Conservation (phyloP, 2,888 invertebrate species). For the Parnassius orleans region DNA sequence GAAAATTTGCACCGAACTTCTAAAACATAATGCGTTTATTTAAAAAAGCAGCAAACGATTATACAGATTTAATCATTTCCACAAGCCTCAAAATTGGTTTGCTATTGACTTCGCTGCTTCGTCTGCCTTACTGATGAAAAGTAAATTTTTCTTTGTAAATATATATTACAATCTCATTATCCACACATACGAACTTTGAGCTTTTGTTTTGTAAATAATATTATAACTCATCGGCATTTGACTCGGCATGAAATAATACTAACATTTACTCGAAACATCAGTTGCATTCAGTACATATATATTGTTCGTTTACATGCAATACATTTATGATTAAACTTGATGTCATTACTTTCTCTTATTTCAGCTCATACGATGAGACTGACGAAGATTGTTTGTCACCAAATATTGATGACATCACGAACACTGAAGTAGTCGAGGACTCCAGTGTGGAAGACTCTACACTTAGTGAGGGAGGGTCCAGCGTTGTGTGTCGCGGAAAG, state of each 20-base stretch:
- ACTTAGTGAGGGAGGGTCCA: constrained; percentile 55
- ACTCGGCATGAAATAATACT: constrained; percentile 70
- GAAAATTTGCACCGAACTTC: constrained; percentile 48
- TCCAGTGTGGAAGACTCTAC: constrained; percentile 72
- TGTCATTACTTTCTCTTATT: constrained; percentile 39
- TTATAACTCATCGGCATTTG: constrained; percentile 52
- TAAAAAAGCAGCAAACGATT: constrained; percentile 30
- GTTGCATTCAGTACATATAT: constrained; percentile 75
- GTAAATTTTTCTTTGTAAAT: constrained; percentile 53
- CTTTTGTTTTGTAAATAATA: constrained; percentile 70
- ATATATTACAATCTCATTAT: constrained; percentile 41
- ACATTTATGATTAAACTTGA: constrained; percentile 1
- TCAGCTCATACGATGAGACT: constrained; percentile 86
- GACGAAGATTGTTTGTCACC: constrained; percentile 85
- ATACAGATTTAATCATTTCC: constrained; percentile 32
- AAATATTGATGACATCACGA: constrained; percentile 83
- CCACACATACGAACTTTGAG: constrained; percentile 42
- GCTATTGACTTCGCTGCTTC: constrained; percentile 61
- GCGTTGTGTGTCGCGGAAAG: constrained; percentile 34
- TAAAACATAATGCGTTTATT: constrained; percentile 20
- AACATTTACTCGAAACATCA: constrained; percentile 57
- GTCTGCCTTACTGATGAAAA: constrained; percentile 80
- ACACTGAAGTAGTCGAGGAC: constrained; percentile 69
- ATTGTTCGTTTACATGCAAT: not conserved
- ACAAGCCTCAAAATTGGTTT: constrained; percentile 38